Conservation (phyloP, 2,888 invertebrate genomes). For the Diarsia brunnea region DNA sequence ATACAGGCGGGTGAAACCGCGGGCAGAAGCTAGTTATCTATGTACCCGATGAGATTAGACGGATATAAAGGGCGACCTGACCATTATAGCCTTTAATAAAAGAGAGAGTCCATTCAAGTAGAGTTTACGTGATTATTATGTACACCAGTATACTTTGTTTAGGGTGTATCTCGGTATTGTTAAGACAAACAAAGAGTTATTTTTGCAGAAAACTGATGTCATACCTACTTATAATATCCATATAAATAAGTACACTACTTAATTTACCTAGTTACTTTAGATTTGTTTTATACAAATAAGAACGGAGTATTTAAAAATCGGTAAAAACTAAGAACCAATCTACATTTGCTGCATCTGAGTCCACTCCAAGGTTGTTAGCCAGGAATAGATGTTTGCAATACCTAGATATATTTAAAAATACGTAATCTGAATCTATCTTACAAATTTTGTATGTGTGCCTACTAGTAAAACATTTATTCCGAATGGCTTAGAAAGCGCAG, state of each 20-base stretch:
- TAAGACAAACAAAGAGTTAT: too few species aligned
- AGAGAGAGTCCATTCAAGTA: too few species aligned
- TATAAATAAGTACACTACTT: not conserved
- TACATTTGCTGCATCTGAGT: constrained; percentile 23
- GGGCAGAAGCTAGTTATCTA: too few species aligned
- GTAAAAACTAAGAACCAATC: not conserved
- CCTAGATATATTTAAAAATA: not conserved
- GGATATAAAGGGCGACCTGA: not conserved
- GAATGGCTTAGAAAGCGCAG: not conserved
- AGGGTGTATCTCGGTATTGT: not conserved
- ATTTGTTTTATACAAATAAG: not conserved
- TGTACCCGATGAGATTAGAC: not conserved
- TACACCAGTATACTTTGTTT: not conserved
- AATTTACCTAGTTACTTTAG: not conserved
- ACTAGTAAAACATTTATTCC: not conserved
- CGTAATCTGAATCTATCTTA: not conserved
- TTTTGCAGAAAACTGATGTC: not conserved
- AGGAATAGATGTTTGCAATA: constrained; percentile 39
- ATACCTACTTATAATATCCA: too few species aligned
- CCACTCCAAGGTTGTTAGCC: constrained; percentile 31
- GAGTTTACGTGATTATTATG: too few species aligned
- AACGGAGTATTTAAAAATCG: constrained; percentile 4
- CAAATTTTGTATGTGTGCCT: not conserved
- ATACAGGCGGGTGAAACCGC: too few species aligned
- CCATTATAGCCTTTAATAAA: not conserved